Evolutionary conservation across 2,888 invertebrate species (phyloP).

Genomic region (Apotomis capreana): DNA sequence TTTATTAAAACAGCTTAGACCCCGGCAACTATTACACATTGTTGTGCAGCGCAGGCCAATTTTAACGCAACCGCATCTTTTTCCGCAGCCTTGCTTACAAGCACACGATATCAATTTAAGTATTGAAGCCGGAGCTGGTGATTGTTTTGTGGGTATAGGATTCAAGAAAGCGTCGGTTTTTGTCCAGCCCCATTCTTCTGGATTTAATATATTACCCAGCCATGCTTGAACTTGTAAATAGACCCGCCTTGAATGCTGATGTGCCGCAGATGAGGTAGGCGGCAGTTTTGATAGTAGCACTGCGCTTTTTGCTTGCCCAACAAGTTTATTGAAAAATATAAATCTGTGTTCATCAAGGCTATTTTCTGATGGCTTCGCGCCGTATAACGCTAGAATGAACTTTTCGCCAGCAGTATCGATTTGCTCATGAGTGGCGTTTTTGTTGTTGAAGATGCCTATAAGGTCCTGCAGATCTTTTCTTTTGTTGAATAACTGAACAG

Average conservation of each 20-base stretch:
- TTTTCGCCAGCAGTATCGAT: constrained; percentile 4
- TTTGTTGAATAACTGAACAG: constrained; percentile 13
- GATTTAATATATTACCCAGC: constrained; percentile 19
- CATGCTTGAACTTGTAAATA: constrained; percentile 2
- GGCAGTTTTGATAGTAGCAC: constrained; percentile 6
- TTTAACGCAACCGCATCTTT: constrained; percentile 3
- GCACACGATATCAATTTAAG: constrained; percentile 5
- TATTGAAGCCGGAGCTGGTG: constrained; percentile 10
- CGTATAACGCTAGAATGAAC: constrained; percentile 10
- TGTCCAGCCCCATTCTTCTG: constrained; percentile 13
- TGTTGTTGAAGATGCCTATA: neutral
- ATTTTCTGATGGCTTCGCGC: constrained; percentile 2
- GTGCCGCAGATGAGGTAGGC: constrained; percentile 24
- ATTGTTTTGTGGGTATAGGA: constrained; percentile 8
- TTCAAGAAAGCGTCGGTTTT: constrained; percentile 10
- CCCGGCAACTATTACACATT: constrained; percentile 4
- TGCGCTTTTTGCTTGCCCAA: constrained; percentile 7
- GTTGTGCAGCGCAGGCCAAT: constrained; percentile 2
- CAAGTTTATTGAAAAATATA: neutral
- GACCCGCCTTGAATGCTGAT: constrained; percentile 14
- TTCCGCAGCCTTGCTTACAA: constrained; percentile 1
- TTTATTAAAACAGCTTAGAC: constrained; percentile 21
- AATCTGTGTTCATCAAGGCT: neutral
- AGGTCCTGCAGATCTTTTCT: constrained; percentile 10
- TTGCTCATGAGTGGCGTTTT: neutral